Base-by-base conservation (phyloP, 2,888 invertebrate genomes). In the Timema podura region DNA sequence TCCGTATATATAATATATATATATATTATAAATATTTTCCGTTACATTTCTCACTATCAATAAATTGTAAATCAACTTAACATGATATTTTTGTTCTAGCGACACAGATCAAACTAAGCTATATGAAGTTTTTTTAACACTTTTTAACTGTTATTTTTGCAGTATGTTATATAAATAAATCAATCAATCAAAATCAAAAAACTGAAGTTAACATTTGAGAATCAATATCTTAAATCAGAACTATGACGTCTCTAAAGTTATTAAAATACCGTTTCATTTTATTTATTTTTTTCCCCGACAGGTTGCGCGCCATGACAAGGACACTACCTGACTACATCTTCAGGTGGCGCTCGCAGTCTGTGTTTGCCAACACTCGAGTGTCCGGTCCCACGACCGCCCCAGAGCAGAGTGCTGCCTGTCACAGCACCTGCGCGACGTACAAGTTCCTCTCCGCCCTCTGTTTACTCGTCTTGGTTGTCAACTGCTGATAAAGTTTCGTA, bases 321-420 rank as follows among this genome's bases (percentile, higher is more conserved):
- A 88, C 88, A 72, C 86, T 88, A 69, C 90, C 90, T 10, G 82
- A 88, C 73, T 90, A 89, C 81, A 85, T 83, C 68, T 86, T 90
- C 76, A 85, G 86, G 74, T 90, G 90, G 90, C 83, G 86, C 72
- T 89, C 89, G 30, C 87, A 88, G 76, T 86, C 87, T 73, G 87
- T 86, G 30, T 84, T 86, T 66, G 86, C 87, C 44, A 88, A 87
- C 79, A 87, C 84, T 66, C 83, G 86, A 13, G 82, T 87, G 68
- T 87, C 87, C 7, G 87, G 86, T 13, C 88, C 88, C 30, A 87
- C 88, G 30, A 88, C 88, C 16, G 70, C 68, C 16, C 57, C 70
- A 2, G 48, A 30, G 30, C 30, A 30, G 30, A 30, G 30, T 3
- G 30, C 30, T 30, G 30, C 30, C 30, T 30, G 30, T 30, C 3